Percentiles rank a stretch among this genome's conserved stretches.
Evolutionary conservation across 2,888 invertebrate genomes (phyloP).

Genomic region (Lasioglossum figueresi): DNA sequence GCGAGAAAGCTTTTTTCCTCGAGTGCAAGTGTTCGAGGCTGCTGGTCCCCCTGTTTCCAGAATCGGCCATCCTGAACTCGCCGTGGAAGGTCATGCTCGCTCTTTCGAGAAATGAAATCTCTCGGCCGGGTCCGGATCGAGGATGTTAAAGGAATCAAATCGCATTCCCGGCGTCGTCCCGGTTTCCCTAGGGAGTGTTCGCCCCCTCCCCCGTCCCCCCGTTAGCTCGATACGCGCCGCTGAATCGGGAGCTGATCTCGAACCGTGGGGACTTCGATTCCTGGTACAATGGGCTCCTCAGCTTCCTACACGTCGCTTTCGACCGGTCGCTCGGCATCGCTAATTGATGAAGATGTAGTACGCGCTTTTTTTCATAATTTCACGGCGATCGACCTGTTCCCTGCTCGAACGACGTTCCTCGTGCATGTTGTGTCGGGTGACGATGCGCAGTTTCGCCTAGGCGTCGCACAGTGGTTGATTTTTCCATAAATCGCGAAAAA

Average conservation of each 20-base stretch:
- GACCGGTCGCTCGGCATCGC: constrained; percentile 70
- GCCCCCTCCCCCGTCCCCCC: constrained; percentile 35
- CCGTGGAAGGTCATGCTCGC: constrained; percentile 54
- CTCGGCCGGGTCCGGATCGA: constrained; percentile 34
- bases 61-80: constrained; percentile 36
- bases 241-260: constrained; percentile 52
- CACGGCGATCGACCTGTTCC: constrained; percentile 15
- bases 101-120: constrained; percentile 58
- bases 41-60: constrained; percentile 40
- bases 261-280: constrained; percentile 58
- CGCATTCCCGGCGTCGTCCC: constrained; percentile 72
- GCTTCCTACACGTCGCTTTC: constrained; percentile 71
- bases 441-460: background rate
- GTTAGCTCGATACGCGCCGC: constrained; percentile 34
- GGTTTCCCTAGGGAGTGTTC: constrained; percentile 68
- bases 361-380: constrained; percentile 67
- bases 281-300: constrained; percentile 57
- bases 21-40: constrained; percentile 46
- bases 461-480: background rate
- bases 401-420: background rate
- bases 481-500: no score
- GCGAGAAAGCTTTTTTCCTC: constrained; percentile 37
- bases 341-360: constrained; percentile 74
- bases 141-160: constrained; percentile 79
- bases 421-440: constrained; percentile 4